phyloP scores from a whole-genome alignment of 2,888 invertebrate genomes.

The Sphaerophoria taeniata region DNA sequence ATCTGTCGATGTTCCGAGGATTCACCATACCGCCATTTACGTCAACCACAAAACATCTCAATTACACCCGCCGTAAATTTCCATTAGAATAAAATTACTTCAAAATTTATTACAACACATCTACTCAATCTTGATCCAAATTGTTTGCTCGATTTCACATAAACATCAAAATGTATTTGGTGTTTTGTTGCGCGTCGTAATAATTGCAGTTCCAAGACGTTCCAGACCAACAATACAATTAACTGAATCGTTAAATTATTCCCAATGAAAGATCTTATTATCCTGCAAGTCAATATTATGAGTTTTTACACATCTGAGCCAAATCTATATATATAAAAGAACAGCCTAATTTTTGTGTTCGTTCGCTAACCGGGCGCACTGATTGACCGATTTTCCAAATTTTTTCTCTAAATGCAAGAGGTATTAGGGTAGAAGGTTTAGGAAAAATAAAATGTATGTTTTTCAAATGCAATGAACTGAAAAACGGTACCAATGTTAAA shows the following conservation, averaged over 20 bases:
- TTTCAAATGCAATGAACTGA: no score
- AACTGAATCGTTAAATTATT: conserved; percentile 52
- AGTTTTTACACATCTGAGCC: conserved; percentile 21
- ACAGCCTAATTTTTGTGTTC: no score
- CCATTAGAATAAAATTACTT: conserved; percentile 63
- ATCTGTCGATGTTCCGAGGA: background rate
- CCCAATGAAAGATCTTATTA: conserved; percentile 59
- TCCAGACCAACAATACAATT: no score
- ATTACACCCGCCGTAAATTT: conserved; percentile 64
- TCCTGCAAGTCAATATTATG: conserved; percentile 41
- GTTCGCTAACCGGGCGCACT: no score
- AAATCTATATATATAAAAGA: no score
- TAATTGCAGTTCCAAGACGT: conserved; percentile 23
- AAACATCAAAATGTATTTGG: conserved; percentile 37
- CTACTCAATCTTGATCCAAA: conserved; percentile 50
- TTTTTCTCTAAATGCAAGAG: no score
- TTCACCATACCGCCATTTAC: no score
- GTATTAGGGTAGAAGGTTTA: no score
- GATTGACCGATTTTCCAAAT: no score
- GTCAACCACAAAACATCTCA: conserved; percentile 58
- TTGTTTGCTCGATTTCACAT: conserved; percentile 30
- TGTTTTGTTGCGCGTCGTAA: background rate
- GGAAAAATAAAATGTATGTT: no score
- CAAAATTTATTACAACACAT: conserved; percentile 60
- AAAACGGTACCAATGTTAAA: no score